Percentiles rank a stretch among this genome's conserved stretches.
phyloP scores from a whole-genome alignment of 2,113 vertebrate genomes.

The Sclerurus mexicanus region DNA sequence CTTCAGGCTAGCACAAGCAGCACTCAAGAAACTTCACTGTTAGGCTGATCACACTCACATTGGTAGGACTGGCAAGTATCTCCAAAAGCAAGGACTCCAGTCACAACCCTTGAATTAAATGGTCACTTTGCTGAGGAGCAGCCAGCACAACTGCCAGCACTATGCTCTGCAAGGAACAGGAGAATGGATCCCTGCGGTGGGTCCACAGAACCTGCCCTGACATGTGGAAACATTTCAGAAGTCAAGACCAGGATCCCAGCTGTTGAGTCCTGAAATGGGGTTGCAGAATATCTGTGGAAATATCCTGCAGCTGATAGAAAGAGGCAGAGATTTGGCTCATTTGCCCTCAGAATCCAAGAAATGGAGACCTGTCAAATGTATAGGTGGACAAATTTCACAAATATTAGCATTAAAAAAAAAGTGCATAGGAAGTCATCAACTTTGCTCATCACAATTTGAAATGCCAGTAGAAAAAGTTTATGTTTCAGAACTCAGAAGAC shows the following conservation, averaged over 20 bases:
- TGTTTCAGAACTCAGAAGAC: background rate
- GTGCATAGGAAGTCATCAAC: background rate
- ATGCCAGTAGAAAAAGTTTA: background rate
- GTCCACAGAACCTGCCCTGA: background rate
- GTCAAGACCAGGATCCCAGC: background rate
- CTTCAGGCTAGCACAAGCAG: rapidly evolving
- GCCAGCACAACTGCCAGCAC: rapidly evolving
- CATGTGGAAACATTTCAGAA: rapidly evolving
- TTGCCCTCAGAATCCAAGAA: background rate
- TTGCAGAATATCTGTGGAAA: background rate
- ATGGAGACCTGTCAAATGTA: background rate
- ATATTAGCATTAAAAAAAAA: background rate
- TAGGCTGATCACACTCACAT: rapidly evolving
- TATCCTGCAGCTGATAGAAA: background rate
- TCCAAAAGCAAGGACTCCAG: background rate
- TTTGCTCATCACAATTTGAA: background rate
- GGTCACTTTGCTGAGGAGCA: background rate
- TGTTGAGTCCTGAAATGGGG: background rate
- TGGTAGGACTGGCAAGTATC: background rate
- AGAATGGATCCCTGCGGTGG: rapidly evolving
- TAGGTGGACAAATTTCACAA: background rate
- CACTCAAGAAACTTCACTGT: background rate
- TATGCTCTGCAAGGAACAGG: rapidly evolving
- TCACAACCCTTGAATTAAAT: background rate
- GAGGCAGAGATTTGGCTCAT: background rate